Evolutionary conservation across 2,113 vertebrate species (phyloP).

Genomic region (Ophiodon elongatus): DNA sequence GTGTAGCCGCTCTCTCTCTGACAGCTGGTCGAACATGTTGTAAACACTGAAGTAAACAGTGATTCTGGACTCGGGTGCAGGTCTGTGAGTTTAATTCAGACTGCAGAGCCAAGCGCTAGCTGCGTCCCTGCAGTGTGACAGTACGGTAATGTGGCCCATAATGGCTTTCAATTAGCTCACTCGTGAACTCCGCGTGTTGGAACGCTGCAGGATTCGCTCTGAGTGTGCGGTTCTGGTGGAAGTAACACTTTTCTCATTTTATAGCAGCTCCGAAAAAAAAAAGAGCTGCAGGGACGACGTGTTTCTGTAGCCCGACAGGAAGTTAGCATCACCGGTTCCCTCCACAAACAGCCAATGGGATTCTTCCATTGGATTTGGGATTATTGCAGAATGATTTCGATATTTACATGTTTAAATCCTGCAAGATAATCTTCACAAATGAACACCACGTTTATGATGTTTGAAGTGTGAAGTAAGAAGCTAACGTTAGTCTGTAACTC

Average conservation of each 20-base stretch:
- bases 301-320: too few species aligned
- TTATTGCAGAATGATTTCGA: too few species aligned
- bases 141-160: conserved; percentile 57
- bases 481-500: too few species aligned
- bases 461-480: neutral
- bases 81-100: neutral
- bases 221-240: neutral
- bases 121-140: conserved; percentile 52
- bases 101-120: conserved; percentile 3
- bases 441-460: neutral
- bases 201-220: neutral
- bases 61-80: conserved; percentile 24
- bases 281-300: too few species aligned
- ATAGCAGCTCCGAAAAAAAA: too few species aligned
- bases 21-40: conserved; percentile 18
- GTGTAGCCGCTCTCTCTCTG: neutral
- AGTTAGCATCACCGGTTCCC: neutral
- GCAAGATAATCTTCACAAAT: too few species aligned
- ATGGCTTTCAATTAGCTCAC: conserved; percentile 72
- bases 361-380: neutral
- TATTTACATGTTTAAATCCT: too few species aligned
- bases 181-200: conserved; percentile 7
- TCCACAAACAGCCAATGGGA: neutral
- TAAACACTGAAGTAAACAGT: neutral
- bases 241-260: neutral